These are phyloP conservation scores for Listronotus bonariensis DNA, from an alignment of 1,140 invertebrate species.

Conservation along the genomic window DNA sequence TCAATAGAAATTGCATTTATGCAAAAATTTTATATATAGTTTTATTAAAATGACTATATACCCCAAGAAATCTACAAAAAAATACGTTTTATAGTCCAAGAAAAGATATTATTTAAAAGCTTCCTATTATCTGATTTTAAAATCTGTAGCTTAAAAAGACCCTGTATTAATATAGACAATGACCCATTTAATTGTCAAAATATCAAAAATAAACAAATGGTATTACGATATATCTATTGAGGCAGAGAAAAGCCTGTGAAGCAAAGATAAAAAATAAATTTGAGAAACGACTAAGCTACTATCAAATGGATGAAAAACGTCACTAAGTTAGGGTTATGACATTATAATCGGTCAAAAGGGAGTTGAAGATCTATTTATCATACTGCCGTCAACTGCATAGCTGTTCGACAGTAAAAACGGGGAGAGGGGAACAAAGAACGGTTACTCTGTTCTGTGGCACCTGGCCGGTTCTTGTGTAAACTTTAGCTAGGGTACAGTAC, in stretches of 20 bases:
- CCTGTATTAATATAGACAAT: constrained; percentile 10
- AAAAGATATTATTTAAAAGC: no score
- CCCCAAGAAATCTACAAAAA: no score
- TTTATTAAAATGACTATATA: no score
- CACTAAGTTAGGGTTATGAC: constrained; percentile 41
- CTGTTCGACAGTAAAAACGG: constrained; percentile 35
- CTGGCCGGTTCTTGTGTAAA: constrained; percentile 42
- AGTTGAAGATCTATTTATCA: constrained; percentile 49
- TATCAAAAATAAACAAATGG: constrained; percentile 28
- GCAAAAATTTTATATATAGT: no score
- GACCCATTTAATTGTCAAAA: constrained; percentile 33
- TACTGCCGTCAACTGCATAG: constrained; percentile 45
- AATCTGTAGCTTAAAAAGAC: neutral
- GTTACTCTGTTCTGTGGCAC: constrained; percentile 47
- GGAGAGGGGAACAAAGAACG: constrained; percentile 41
- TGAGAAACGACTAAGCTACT: constrained; percentile 15
- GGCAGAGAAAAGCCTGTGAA: constrained; percentile 19
- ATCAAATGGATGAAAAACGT: constrained; percentile 35
- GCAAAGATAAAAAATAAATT: constrained; percentile 27
- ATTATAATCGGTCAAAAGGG: constrained; percentile 48
- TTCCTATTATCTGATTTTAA: no score
- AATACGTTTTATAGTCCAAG: no score
- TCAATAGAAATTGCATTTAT: no score
- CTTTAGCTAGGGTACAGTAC: constrained; percentile 37
- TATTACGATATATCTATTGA: constrained; percentile 7